Evolutionary conservation across 53 echinoderm and acorn worm genomes (phyloP), one percentile per base, ranked within the genome.

Genomic region (Echinarachnius parma): DNA sequence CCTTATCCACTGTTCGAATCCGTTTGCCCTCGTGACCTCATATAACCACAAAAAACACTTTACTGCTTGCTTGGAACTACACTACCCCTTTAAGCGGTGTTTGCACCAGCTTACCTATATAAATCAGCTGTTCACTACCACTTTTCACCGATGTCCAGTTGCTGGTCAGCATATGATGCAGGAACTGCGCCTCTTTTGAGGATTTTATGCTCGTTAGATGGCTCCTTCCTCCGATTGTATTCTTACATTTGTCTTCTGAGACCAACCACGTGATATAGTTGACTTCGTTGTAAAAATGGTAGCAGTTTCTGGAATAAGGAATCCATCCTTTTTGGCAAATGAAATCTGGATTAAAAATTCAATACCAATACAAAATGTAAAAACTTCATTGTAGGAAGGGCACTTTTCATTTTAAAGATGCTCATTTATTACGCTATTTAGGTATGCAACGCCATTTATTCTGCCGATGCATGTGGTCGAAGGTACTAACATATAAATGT

Each of bases 181-280:
- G 34, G 16, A 34, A 84, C 7, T 79, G 26, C 18, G 69, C 69
- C 36, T 37, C 84, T 4, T 69, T 60, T 0, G 28, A 11, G 0
- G 59, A 34, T 33, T 44, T 61, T 1, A 84, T 61, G 24, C 72
- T 78, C 31, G 72, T 70, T 0, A 84, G 79, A n/a, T 70, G 61
- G 0, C 45, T 44, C 16, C 14, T 31, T 10, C 13, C 34, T 15
- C 68, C 49, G 4, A 20, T 21, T 11, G 4, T 26, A 23, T 27
- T 42, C 13, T 79, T 39, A 60, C 93, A 93, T 2, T 61, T 34
- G 4, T 75, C 58, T 39, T 82, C 66, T 10, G 93, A 86, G 34
- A 83, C 80, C n/a, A 82, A 80, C 93, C 93, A 93, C 21, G 83
- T 66, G 48, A 76, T 72, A 28, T 34, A 2, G 0, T 16, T n/a